Conservation (phyloP, 2,113 vertebrate species). For the Dendropsophus ebraccatus region DNA sequence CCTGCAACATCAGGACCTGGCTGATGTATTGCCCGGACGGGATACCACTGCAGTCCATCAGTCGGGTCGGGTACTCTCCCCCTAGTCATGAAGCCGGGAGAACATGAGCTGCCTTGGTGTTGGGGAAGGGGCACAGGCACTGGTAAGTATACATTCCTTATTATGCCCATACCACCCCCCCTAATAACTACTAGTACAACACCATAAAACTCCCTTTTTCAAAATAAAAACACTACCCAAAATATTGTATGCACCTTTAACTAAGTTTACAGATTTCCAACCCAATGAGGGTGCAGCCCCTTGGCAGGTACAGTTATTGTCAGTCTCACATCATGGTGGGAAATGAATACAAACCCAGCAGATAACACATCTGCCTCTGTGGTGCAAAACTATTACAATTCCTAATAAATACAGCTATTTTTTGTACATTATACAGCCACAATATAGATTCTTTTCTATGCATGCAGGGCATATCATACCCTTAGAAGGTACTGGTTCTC, state of each 20-base stretch:
- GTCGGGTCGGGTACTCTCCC: no score
- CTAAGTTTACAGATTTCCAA: neutral
- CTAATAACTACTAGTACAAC: neutral
- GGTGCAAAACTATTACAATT: neutral
- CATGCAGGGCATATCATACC: neutral
- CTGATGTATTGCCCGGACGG: no score
- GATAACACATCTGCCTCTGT: neutral
- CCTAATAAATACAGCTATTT: neutral
- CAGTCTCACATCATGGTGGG: no score
- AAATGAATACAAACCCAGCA: neutral
- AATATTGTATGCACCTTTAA: neutral
- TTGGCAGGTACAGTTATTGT: neutral
- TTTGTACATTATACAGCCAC: neutral
- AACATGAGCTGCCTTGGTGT: no score
- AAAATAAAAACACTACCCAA: neutral
- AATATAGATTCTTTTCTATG: neutral
- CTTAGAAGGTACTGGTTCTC: no score
- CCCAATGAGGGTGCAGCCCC: neutral
- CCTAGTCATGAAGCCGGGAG: no score
- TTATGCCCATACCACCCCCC: no score
- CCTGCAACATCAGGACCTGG: no score
- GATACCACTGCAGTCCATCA: no score
- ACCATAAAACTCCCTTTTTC: neutral
- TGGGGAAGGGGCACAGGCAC: no score
- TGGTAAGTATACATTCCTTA: no score